Base-by-base conservation (phyloP, 2,888 invertebrate species). In the Plusia festucae region DNA sequence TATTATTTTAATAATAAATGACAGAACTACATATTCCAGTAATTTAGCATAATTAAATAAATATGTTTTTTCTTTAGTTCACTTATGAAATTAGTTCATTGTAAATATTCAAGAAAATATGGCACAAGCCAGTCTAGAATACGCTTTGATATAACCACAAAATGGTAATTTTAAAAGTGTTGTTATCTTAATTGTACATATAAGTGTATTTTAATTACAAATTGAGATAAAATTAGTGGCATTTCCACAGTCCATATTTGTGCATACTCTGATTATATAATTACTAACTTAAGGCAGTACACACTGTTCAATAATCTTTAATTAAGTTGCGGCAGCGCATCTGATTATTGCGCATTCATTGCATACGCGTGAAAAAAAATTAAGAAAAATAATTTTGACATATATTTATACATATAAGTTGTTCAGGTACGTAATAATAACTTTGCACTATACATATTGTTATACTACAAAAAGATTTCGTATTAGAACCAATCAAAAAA, bases 161-260 rank as follows among this genome's bases (percentile, higher is more conserved):
- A 49, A 49, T 49, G 46, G 18, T 49, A 49, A 49, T 49, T 20
- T 49, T 49, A 49, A 40, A 40, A 9, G 46, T 49, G 18, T 20
- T 49, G 18, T 9, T 49, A 49, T 49, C 46, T 49, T 11, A 49
- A 49, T 20, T 20, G 11, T 20, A 49, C 2, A 11, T 46, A 18
- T 18, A 8, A 49, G 46, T 18, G 46, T 49, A 18, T 20, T 20
- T 49, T 49, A 49, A 49, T 49, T 49, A 20, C 7, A 20, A 11
- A 49, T 18, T 49, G 8, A 49, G 46, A 49, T 49, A 20, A 49
- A n/a, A 20, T 49, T 49, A 18, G 46, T 20, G 18, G 46, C 18
- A 49, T 49, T 49, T 18, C 20, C 40, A 6, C 40, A n/a, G 3
- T 8, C 13, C 11, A 11, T 49, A 49, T 49, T 11, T 1, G 46